Conservation (phyloP, 2,888 invertebrate species). For the Marasmarcha lunaedactyla region DNA sequence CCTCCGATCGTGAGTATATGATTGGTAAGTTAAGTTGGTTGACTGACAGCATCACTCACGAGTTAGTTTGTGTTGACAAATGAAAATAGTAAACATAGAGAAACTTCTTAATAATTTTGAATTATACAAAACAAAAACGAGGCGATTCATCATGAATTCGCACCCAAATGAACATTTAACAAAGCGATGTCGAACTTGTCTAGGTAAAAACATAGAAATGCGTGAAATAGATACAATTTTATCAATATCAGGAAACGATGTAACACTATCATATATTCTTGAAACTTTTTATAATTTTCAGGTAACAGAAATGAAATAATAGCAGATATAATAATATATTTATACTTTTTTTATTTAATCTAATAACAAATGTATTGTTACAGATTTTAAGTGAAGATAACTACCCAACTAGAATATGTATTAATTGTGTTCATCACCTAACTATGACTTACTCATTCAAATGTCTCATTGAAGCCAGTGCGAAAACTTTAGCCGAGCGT, state of each 20-base stretch:
- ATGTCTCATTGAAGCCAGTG: slow-evolving; percentile 44
- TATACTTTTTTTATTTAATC: too few species aligned
- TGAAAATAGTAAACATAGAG: too few species aligned
- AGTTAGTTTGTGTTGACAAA: too few species aligned
- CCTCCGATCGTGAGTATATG: too few species aligned
- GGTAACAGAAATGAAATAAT: too few species aligned
- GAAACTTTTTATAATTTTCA: slow-evolving; percentile 46
- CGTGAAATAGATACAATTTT: slow-evolving; percentile 38
- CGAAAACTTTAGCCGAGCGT: slow-evolving; percentile 32
- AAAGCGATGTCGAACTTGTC: slow-evolving; percentile 48
- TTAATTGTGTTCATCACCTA: slow-evolving; percentile 53
- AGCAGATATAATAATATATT: too few species aligned
- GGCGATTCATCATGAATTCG: too few species aligned
- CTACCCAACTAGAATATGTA: slow-evolving; percentile 46
- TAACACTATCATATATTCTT: slow-evolving; percentile 44
- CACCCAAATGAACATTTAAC: too few species aligned
- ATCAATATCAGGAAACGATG: slow-evolving; percentile 38
- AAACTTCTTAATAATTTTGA: too few species aligned
- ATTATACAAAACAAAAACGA: too few species aligned
- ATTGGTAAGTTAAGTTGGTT: too few species aligned
- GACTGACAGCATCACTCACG: too few species aligned
- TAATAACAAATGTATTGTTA: slow-evolving; percentile 15
- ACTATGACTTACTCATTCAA: slow-evolving; percentile 60
- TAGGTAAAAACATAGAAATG: slow-evolving; percentile 44
- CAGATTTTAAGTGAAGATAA: slow-evolving; percentile 33